These are phyloP conservation scores for Acanthacorydalis orientalis DNA, from an alignment of 2,888 invertebrate species.

Conservation along the genomic window DNA sequence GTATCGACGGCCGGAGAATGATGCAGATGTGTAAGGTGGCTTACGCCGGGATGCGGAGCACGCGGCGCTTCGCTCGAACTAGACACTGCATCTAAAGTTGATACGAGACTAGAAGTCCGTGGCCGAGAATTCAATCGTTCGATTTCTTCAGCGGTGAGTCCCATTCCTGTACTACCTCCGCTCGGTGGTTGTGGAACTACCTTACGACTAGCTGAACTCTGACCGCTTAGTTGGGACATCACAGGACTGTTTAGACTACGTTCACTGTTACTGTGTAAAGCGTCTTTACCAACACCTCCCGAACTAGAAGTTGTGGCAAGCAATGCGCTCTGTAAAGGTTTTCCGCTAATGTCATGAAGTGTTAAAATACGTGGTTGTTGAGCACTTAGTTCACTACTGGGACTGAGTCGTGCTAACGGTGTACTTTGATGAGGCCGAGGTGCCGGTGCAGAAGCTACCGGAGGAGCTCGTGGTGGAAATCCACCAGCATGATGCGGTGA, in stretches of 20 bases:
- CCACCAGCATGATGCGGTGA: conserved; percentile 60
- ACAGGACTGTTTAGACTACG: conserved; percentile 83
- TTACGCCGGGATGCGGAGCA: conserved; percentile 43
- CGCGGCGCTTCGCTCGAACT: conserved; percentile 71
- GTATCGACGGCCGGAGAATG: conserved; percentile 59
- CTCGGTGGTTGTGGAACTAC: conserved; percentile 49
- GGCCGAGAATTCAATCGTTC: conserved; percentile 78
- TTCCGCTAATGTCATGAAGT: conserved; percentile 83
- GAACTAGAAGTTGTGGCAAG: conserved; percentile 80
- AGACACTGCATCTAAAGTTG: conserved; percentile 85
- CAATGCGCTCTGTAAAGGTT: conserved; percentile 76
- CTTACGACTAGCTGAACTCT: conserved; percentile 67
- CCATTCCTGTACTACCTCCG: conserved; percentile 55
- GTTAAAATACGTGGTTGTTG: conserved; percentile 88
- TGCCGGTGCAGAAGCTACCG: conserved; percentile 50
- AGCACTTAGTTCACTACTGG: conserved; percentile 79
- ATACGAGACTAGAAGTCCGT: conserved; percentile 77
- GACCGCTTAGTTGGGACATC: conserved; percentile 79
- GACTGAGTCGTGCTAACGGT: conserved; percentile 75
- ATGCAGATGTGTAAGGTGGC: conserved; percentile 51
- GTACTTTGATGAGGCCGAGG: conserved; percentile 73
- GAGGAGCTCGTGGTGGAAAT: conserved; percentile 55
- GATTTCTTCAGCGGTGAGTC: conserved; percentile 84
- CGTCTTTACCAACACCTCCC: conserved; percentile 74
- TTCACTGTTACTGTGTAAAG: conserved; percentile 81